Percentiles rank a stretch among this genome's conserved stretches.
These are phyloP conservation scores for Lochmaea capreae DNA, from an alignment of 2,888 invertebrate species.

Conservation along the genomic window DNA sequence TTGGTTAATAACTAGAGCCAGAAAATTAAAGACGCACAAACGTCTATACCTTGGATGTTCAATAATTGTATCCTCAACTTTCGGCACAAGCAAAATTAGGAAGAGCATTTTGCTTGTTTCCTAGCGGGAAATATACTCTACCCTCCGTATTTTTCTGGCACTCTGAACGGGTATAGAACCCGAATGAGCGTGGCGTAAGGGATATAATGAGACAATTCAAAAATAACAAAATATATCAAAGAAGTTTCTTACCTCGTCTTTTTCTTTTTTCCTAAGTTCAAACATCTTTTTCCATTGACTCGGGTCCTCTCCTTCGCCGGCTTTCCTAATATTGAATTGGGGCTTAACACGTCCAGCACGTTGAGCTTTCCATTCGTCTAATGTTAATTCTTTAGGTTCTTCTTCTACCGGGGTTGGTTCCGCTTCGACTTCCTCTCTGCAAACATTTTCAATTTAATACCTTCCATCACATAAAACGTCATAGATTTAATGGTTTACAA, in stretches of 20 bases:
- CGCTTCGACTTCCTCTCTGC: constrained; percentile 60
- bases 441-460: not conserved
- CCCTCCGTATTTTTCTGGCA: not conserved
- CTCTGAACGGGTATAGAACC: not conserved
- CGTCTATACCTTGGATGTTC: no score
- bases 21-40: no score
- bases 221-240: no score
- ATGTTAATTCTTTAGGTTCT: constrained; percentile 86
- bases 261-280: constrained; percentile 81
- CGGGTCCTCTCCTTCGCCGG: constrained; percentile 93
- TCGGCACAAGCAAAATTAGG: not conserved
- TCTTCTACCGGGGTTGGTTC: constrained; percentile 72
- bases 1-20: no score
- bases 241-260: constrained; percentile 57
- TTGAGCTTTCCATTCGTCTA: constrained; percentile 94
- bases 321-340: constrained; percentile 90
- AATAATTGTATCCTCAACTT: not conserved
- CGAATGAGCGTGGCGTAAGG: no score
- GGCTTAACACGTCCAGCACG: constrained; percentile 85
- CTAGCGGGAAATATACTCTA: not conserved
- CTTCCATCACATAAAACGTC: constrained; percentile 7
- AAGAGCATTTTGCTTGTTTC: not conserved
- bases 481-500: not conserved
- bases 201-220: no score
- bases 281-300: constrained; percentile 94